Evolutionary conservation across 2,797 vertebrate genomes (phyloP).

Genomic region (Phrynocephalus vlangalii): DNA sequence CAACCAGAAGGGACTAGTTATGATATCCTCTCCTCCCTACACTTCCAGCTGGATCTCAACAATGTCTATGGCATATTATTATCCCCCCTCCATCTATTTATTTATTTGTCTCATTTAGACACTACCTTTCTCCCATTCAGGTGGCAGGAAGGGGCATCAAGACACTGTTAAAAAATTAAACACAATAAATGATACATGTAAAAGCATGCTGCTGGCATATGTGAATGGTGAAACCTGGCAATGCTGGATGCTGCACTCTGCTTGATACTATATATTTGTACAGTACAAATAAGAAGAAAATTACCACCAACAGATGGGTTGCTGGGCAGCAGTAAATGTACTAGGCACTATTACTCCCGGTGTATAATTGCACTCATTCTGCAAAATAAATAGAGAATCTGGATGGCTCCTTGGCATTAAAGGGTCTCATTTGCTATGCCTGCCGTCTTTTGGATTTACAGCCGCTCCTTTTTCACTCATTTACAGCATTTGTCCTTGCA

Average conservation of each 20-base stretch:
- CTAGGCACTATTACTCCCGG: not conserved
- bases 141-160: too few species aligned
- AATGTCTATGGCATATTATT: not conserved
- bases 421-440: conserved; percentile 3
- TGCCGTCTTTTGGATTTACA: not conserved
- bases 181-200: too few species aligned
- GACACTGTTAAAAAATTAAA: not conserved
- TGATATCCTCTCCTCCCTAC: not conserved
- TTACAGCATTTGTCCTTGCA: conserved; percentile 8
- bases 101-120: too few species aligned
- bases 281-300: not conserved
- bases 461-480: conserved; percentile 19
- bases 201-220: too few species aligned
- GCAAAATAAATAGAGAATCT: not conserved
- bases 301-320: not conserved
- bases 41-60: not conserved
- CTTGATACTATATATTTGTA: not conserved
- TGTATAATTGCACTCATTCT: not conserved
- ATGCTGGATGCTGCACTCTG: not conserved
- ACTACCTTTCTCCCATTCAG: too few species aligned
- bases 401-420: not conserved
- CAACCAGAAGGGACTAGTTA: not conserved
- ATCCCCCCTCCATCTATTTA: not conserved
- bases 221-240: not conserved
- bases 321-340: not conserved